Percentiles rank a stretch among this genome's conserved stretches.
Conservation (phyloP, 2,888 invertebrate genomes). For the Callosobruchus maculatus region DNA sequence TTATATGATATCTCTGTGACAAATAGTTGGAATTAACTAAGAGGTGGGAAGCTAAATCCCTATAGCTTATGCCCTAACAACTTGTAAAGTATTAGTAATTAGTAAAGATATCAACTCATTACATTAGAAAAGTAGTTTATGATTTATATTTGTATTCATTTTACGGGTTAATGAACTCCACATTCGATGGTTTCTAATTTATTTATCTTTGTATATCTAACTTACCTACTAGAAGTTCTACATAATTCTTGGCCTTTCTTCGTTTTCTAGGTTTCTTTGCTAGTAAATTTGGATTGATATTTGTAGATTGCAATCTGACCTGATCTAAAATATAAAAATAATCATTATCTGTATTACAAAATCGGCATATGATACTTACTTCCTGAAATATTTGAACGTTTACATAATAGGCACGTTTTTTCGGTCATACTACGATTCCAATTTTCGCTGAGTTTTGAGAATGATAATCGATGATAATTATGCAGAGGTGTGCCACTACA, state of each 20-base stretch:
- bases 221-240: conserved; percentile 67
- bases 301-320: conserved; percentile 35
- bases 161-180: background rate
- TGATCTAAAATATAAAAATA: conserved; percentile 16
- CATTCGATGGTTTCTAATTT: background rate
- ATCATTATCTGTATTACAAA: background rate
- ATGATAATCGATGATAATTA: conserved; percentile 32
- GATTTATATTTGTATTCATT: too few species aligned
- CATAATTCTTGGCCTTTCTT: conserved; percentile 46
- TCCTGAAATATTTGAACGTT: conserved; percentile 33
- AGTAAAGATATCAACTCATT: too few species aligned
- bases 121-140: too few species aligned
- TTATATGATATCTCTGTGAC: too few species aligned
- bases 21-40: too few species aligned
- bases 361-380: conserved; percentile 23
- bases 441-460: conserved; percentile 26
- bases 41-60: too few species aligned
- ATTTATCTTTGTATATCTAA: conserved; percentile 8
- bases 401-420: conserved; percentile 39
- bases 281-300: conserved; percentile 32
- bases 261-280: conserved; percentile 29
- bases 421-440: conserved; percentile 22
- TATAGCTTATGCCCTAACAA: too few species aligned
- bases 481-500: conserved; percentile 30
- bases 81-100: too few species aligned